phyloP scores from a whole-genome alignment of 2,113 vertebrate species.

The Rhea americana region DNA sequence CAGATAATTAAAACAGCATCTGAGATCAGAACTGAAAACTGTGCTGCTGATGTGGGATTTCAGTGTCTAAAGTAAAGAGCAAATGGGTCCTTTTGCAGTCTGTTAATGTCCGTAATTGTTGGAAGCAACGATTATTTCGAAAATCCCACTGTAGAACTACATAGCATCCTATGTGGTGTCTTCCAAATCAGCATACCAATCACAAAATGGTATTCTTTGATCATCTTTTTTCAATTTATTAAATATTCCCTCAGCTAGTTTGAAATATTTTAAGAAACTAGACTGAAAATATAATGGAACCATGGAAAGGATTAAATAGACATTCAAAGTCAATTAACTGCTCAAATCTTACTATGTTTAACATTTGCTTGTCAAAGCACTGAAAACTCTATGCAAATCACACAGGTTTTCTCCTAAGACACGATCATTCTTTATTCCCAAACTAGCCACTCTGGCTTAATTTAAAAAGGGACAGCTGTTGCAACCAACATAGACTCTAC shows the following conservation, averaged over 20 bases:
- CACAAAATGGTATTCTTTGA: background rate
- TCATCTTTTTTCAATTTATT: background rate
- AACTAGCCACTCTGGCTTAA: background rate
- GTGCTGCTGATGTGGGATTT: background rate
- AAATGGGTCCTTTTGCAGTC: background rate
- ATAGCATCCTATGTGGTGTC: no score
- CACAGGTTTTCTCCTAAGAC: background rate
- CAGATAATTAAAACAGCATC: conserved; percentile 4
- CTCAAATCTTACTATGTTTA: background rate
- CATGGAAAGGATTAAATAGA: background rate
- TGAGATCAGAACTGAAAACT: background rate
- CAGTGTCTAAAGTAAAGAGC: background rate
- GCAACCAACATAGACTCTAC: background rate
- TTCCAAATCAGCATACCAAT: background rate
- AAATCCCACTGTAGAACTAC: background rate
- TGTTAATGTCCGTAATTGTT: background rate
- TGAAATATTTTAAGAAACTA: background rate
- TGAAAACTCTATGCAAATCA: background rate
- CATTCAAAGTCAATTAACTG: background rate
- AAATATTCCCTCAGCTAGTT: background rate
- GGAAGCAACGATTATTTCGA: background rate
- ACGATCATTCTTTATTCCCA: background rate
- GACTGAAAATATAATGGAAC: background rate
- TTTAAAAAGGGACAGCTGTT: background rate
- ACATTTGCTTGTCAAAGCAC: background rate